Evolutionary conservation across 2,113 vertebrate species (phyloP).

Genomic region (Siphamia tubifer): DNA sequence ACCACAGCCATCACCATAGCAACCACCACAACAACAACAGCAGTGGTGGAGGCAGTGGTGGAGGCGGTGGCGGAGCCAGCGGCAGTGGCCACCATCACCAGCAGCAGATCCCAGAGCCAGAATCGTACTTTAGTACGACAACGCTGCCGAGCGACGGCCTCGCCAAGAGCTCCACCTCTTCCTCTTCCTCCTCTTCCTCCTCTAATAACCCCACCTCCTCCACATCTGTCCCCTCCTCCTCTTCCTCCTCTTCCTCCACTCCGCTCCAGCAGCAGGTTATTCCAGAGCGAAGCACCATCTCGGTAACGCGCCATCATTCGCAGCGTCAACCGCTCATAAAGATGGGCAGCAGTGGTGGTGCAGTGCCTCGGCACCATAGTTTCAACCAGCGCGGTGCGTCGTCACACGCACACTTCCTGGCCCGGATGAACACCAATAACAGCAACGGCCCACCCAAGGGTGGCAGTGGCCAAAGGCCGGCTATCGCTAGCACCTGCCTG

Average conservation of each 20-base stretch:
- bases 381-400: slow-evolving; percentile 68
- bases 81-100: slow-evolving; percentile 3
- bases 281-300: slow-evolving; percentile 18
- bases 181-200: slow-evolving; percentile 21
- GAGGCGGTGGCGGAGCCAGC: no score
- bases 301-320: slow-evolving; percentile 39
- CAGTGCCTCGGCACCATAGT: slow-evolving; percentile 73
- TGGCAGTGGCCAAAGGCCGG: neutral
- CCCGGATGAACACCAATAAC: slow-evolving; percentile 68
- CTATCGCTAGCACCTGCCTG: slow-evolving; percentile 55
- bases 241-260: slow-evolving; percentile 26
- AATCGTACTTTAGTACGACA: slow-evolving; percentile 69
- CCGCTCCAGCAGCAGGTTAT: slow-evolving; percentile 50
- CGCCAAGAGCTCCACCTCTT: slow-evolving; percentile 37
- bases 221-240: slow-evolving; percentile 32
- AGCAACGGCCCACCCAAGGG: no score
- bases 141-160: slow-evolving; percentile 72
- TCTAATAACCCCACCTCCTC: slow-evolving; percentile 46
- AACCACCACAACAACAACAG: slow-evolving; percentile 46
- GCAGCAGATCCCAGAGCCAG: slow-evolving; percentile 54
- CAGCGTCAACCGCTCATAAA: slow-evolving; percentile 78
- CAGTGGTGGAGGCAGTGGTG: no score
- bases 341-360: slow-evolving; percentile 57
- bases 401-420: slow-evolving; percentile 47
- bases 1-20: slow-evolving; percentile 42